phyloP scores from a whole-genome alignment of 2,113 vertebrate species.

The Zonotrichia leucophrys region DNA sequence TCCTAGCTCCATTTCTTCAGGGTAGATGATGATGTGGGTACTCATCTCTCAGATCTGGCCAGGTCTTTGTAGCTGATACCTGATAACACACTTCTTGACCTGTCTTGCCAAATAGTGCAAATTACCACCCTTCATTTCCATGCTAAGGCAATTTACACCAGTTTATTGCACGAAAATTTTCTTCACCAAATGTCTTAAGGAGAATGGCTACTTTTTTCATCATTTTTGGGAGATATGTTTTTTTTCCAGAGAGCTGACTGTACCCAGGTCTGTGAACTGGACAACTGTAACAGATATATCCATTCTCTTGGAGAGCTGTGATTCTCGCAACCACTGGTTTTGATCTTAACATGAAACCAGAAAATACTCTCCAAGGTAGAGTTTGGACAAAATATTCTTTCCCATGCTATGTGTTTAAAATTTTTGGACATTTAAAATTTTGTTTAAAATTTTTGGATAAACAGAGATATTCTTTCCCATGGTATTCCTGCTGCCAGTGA shows the following conservation, averaged over 20 bases:
- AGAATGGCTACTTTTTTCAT: neutral
- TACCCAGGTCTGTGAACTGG: neutral
- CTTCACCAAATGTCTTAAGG: neutral
- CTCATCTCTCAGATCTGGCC: neutral
- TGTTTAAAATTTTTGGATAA: neutral
- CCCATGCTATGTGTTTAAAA: no score
- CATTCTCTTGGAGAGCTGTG: fast-evolving
- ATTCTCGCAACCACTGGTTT: neutral
- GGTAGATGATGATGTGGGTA: no score
- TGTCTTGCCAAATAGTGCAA: neutral
- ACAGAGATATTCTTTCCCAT: neutral
- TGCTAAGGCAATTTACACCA: neutral
- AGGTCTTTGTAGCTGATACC: neutral
- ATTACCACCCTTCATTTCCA: neutral
- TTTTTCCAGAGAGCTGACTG: neutral
- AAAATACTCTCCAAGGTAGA: neutral
- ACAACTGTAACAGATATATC: neutral
- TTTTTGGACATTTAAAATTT: no score
- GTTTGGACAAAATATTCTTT: no score
- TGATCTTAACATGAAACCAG: neutral
- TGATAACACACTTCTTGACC: neutral
- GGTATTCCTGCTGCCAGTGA: neutral
- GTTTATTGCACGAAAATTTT: neutral
- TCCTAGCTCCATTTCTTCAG: neutral
- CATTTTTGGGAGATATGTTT: neutral